Evolutionary conservation across 2,797 vertebrate species (phyloP), one percentile per base, ranked within the genome.

Genomic region (Eospalax fontanierii): DNA sequence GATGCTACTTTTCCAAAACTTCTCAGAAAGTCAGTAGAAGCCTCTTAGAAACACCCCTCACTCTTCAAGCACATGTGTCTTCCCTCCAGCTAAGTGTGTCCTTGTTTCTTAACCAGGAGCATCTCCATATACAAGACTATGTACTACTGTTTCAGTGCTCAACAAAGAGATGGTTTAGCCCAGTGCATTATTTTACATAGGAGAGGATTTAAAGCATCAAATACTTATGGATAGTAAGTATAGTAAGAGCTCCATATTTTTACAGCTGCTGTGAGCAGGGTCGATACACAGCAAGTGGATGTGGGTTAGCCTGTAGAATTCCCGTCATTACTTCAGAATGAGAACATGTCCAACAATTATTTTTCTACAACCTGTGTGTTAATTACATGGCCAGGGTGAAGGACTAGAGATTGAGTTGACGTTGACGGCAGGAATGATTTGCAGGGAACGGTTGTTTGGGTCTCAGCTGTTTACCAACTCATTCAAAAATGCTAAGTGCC

Each of bases 171-270:
- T 70, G 19, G 24, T 28, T 63, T 70, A 63, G 21, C 16, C 21
- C 40, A 79, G 26, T 26, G 5, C 35, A 59, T 79, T 24, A 5
- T 75, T 80, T 84, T 63, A 70, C 61, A 73, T n/a, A 59, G 46
- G 26, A 19, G 46, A 90, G 6, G 0, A 4, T n/a, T 87, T 85
- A n/a, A 84, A 57, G 21, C 15, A 94, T 11, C 8, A 71, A 15
- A 8, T 33, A 80, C n/a, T 68, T 68, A 43, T 78, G 26, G 85
- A 80, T 38, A 63, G 15, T 22, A n/a, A n/a, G n/a, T 50, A 78
- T 11, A 22, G 14, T 61, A 19, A 43, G 80, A 63, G 84, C 73
- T 95, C 14, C 70, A 33, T 87, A 87, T 68, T 54, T 82, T 94
- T 81, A 90, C 66, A 88, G 63, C 14, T 80, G 40, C 4, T 28